phyloP scores from a whole-genome alignment of 2,113 vertebrate genomes.

The Dromiciops gliroides region DNA sequence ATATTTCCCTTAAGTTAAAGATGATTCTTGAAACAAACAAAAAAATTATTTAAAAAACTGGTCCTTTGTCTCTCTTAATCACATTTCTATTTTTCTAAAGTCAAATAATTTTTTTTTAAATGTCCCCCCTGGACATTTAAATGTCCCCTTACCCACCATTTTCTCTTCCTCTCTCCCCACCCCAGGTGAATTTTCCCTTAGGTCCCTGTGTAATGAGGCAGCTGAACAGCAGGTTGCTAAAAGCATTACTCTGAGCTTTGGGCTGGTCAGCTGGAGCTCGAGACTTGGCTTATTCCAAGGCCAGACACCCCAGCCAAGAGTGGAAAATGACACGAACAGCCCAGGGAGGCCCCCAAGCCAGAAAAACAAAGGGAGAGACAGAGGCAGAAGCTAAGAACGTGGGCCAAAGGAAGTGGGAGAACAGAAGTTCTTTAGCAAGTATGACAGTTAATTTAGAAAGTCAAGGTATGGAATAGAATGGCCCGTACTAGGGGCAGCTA shows the following conservation, averaged over 20 bases:
- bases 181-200: background rate
- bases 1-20: background rate
- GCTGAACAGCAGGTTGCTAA: background rate
- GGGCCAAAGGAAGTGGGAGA: background rate
- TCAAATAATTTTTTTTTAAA: background rate
- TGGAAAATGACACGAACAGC: background rate
- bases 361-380: background rate
- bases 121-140: background rate
- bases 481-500: background rate
- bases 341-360: background rate
- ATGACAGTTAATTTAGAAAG: background rate
- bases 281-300: background rate
- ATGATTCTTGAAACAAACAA: background rate
- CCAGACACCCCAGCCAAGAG: background rate
- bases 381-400: background rate
- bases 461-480: fast-evolving
- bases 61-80: background rate
- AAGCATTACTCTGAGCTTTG: constrained; percentile 26
- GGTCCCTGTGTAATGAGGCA: background rate
- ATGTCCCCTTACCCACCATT: fast-evolving
- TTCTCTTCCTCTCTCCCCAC: background rate
- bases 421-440: background rate
- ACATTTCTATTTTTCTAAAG: background rate
- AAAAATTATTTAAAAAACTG: background rate
- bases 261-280: background rate